These are phyloP conservation scores for Lacerta viridis DNA, from an alignment of 2,797 vertebrate genomes.

Conservation along the genomic window DNA sequence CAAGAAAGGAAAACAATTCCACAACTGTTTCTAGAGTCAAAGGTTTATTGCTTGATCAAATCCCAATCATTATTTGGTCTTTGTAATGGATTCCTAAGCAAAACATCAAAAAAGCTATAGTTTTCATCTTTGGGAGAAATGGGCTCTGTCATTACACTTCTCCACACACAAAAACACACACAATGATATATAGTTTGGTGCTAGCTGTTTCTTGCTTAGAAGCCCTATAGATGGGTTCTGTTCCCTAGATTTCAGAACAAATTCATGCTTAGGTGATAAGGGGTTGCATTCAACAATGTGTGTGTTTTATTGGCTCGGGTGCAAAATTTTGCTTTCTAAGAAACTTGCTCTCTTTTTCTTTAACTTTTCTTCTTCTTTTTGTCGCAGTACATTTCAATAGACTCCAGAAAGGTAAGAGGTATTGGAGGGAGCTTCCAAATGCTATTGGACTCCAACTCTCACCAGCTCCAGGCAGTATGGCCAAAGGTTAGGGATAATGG, in stretches of 20 bases:
- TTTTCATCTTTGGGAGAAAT: background rate
- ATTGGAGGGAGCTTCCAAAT: too few relatives aligned
- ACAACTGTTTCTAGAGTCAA: conserved; percentile 28
- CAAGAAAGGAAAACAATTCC: background rate
- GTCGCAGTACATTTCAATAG: background rate
- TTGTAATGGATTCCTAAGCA: background rate
- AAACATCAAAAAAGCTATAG: background rate
- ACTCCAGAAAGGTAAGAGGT: too few relatives aligned
- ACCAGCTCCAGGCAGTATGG: too few relatives aligned
- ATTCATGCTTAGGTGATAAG: background rate
- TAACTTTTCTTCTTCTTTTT: background rate
- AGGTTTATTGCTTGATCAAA: conserved; percentile 34
- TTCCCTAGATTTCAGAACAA: background rate
- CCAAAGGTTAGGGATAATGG: too few relatives aligned
- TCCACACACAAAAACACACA: too few relatives aligned
- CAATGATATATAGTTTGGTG: background rate
- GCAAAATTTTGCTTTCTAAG: background rate
- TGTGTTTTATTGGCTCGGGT: background rate
- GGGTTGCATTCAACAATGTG: background rate
- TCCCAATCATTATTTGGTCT: rapidly evolving
- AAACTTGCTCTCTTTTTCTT: background rate
- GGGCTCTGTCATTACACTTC: background rate
- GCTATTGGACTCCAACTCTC: too few relatives aligned
- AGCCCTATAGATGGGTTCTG: background rate
- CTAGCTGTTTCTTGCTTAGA: background rate